Evolutionary conservation across 2,888 invertebrate species (phyloP).

Genomic region (Tanypteryx hageni): DNA sequence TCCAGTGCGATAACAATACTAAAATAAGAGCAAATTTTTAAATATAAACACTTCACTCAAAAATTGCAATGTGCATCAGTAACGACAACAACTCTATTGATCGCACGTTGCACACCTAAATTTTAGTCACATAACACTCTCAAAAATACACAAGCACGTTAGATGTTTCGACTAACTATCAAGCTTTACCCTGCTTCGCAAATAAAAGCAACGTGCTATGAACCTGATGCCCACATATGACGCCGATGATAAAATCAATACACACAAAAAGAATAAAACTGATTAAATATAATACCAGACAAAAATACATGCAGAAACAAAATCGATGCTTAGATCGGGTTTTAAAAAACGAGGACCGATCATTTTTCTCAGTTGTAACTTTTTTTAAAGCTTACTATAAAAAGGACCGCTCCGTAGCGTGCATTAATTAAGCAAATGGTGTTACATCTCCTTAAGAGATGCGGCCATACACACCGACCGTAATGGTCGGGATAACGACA

Average conservation of each 20-base stretch:
- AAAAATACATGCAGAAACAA: slow-evolving; percentile 29
- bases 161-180: no score
- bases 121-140: no score
- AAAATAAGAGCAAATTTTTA: no score
- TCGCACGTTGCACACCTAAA: no score
- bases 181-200: no score
- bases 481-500: background rate
- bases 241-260: background rate
- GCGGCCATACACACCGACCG: background rate
- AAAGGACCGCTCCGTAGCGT: background rate
- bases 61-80: no score
- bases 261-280: background rate
- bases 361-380: slow-evolving; percentile 13
- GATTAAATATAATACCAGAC: background rate
- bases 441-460: background rate
- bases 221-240: no score
- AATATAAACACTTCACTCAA: no score
- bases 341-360: background rate
- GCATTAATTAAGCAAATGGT: slow-evolving; percentile 40
- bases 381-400: background rate
- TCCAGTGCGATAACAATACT: no score
- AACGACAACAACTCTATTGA: no score
- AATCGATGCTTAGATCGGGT: background rate
- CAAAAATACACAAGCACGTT: no score
- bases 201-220: no score